These are phyloP conservation scores for Pinna nobilis DNA, from an alignment of 1,140 invertebrate species.

Conservation along the genomic window DNA sequence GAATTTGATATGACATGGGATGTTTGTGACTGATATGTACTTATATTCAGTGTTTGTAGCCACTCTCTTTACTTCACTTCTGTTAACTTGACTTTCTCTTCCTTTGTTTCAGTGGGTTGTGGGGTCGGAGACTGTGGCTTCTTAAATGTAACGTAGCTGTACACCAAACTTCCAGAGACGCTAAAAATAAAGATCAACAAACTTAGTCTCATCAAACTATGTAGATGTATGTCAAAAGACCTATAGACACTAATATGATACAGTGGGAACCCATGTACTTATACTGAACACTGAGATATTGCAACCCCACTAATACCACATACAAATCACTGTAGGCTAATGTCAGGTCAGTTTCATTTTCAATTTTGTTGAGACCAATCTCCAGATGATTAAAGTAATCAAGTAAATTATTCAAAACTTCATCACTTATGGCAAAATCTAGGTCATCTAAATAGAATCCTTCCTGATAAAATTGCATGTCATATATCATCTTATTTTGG, in stretches of 20 bases:
- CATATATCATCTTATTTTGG: no score
- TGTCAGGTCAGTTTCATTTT: not conserved
- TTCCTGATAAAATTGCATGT: no score
- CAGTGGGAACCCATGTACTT: not conserved
- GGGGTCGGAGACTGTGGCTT: constrained; percentile 22
- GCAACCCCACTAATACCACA: not conserved
- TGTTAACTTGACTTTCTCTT: no score
- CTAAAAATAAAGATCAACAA: constrained; percentile 73
- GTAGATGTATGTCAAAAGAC: not conserved
- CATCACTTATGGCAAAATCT: no score
- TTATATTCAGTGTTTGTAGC: no score
- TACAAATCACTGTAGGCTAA: not conserved
- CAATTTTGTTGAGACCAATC: not conserved
- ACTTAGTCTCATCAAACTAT: not conserved
- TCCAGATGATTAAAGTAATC: no score
- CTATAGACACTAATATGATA: not conserved
- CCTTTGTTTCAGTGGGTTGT: no score
- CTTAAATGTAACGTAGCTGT: constrained; percentile 71
- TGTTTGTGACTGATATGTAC: no score
- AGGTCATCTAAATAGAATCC: no score
- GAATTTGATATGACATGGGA: no score
- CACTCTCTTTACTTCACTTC: no score
- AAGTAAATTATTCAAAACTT: no score
- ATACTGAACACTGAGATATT: not conserved
- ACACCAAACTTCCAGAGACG: constrained; percentile 83